phyloP scores from a whole-genome alignment of 2,888 invertebrate genomes.

The Caenorhabditis zanzibari region DNA sequence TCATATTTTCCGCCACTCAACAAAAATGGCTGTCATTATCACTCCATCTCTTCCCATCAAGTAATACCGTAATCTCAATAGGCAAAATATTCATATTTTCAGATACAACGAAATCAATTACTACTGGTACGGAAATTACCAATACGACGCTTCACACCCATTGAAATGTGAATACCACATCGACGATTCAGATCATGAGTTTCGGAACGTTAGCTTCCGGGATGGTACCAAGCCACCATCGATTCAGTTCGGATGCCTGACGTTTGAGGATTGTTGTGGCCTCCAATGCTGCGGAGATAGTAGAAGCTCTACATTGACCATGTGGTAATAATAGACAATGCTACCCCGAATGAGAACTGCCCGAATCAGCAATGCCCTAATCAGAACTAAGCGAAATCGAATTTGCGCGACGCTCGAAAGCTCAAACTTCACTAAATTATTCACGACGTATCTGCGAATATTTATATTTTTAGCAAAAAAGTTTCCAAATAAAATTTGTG shows the following conservation, averaged over 20 bases:
- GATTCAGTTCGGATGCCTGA: constrained; percentile 38
- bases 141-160: constrained; percentile 22
- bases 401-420: no score
- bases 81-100: no score
- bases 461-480: no score
- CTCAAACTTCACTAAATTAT: no score
- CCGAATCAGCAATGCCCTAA: no score
- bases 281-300: constrained; percentile 46
- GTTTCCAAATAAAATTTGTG: no score
- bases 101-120: constrained; percentile 41
- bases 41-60: constrained; percentile 30
- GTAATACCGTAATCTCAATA: constrained; percentile 4
- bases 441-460: no score
- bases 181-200: constrained; percentile 10
- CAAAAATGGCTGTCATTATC: constrained; percentile 14
- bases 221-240: constrained; percentile 38
- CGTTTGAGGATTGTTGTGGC: constrained; percentile 41
- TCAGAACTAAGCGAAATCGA: no score
- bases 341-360: no score
- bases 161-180: constrained; percentile 41
- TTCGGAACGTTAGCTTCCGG: background rate
- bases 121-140: constrained; percentile 48
- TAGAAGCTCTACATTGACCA: constrained; percentile 9
- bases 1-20: background rate
- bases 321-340: constrained; percentile 27